Evolutionary conservation across 2,888 invertebrate genomes (phyloP), one percentile per base, ranked within the genome.

Genomic region (Dynastes grantii): DNA sequence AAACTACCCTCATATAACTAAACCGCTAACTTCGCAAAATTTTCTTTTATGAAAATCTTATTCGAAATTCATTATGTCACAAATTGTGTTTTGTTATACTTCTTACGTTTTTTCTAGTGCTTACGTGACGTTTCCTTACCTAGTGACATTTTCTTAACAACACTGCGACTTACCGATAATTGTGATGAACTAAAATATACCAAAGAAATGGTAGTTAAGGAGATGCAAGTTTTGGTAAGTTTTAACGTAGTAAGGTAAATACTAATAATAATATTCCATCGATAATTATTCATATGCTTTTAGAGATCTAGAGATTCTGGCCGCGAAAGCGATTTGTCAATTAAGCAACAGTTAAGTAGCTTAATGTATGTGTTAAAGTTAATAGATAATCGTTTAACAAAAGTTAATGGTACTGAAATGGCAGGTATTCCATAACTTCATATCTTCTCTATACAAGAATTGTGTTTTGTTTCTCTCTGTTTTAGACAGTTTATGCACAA

Each of bases 341-440:
- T 97, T 76, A 96, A 97, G 82, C 96, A 96, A 85, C 96, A 97
- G 87, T 88, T 98, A 64, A 95, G 95, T 77, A 97, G 97, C 83
- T 89, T 98, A 78, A 90, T 94, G 82, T 97, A 95, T 88, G 92
- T 97, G 45, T 92, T 93, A 78, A 94, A 94, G 85, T 92, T 95
- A 32, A 92, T 97, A 80, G 95, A 96, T 83, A 87, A 83, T 80
- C 85, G 87, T 79, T 83, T 89, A 73, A 83, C 85, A n/a, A 88
- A 89, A 85, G 84, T 89, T 80, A 86, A 88, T 80, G 87, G 87
- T 83, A 81, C 78, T 58, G 86, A 86, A 78, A 58, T 76, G 76
- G 76, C 76, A 76, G 80, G 80, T 82, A 70, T 58, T 37, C 61
- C 61, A 29, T 29, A 65, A 29, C 40, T 70, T 64, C 8, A 8